Conservation (phyloP, 2,113 vertebrate genomes). For the Seriola rivoliana region DNA sequence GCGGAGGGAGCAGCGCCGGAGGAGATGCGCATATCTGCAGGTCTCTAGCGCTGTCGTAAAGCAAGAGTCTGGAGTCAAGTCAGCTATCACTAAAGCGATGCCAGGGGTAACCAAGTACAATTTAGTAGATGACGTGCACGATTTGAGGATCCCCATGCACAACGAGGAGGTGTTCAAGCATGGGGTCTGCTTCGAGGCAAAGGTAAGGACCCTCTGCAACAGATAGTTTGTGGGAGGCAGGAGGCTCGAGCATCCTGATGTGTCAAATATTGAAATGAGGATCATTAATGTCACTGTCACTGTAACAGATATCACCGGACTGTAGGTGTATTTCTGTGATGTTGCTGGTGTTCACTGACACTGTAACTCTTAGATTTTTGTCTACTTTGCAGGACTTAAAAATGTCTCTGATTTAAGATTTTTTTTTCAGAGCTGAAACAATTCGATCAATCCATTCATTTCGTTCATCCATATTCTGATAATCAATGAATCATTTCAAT, state of each 20-base stretch:
- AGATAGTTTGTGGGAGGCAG: constrained; percentile 32
- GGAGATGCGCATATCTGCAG: constrained; percentile 70
- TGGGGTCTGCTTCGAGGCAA: constrained; percentile 95
- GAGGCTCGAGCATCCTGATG: neutral
- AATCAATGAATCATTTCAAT: neutral
- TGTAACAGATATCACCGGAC: neutral
- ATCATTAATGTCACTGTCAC: neutral
- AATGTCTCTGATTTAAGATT: neutral
- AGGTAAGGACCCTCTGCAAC: constrained; percentile 85
- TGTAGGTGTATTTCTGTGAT: neutral
- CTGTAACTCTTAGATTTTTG: neutral
- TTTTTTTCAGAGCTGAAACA: neutral
- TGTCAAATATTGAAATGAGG: neutral
- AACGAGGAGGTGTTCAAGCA: constrained; percentile 96
- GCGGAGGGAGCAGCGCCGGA: constrained; percentile 27
- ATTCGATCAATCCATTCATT: neutral
- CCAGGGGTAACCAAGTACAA: constrained; percentile 95
- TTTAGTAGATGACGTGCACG: constrained; percentile 93
- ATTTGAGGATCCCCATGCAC: constrained; percentile 93
- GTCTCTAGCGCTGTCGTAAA: constrained; percentile 69
- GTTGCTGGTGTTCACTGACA: neutral
- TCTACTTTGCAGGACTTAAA: constrained; percentile 27
- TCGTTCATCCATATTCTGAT: neutral
- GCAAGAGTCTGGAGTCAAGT: constrained; percentile 43
- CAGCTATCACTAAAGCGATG: constrained; percentile 81